Percentiles rank a stretch among this genome's conserved stretches.
phyloP scores from a whole-genome alignment of 2,888 invertebrate genomes.

The Perizoma affinitatum region DNA sequence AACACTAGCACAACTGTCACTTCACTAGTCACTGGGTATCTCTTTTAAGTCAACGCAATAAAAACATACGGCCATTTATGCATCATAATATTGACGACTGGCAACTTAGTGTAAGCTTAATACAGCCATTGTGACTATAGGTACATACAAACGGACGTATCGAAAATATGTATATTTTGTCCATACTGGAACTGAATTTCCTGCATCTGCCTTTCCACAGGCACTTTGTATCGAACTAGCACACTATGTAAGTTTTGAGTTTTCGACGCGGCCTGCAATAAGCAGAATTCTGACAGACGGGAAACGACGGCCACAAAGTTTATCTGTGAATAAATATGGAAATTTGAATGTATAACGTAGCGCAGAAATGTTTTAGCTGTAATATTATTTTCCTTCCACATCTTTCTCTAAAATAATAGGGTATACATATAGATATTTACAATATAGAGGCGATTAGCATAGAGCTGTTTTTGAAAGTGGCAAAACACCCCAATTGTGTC shows the following conservation, averaged over 20 bases:
- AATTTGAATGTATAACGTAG: constrained; percentile 15
- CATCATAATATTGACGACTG: no score
- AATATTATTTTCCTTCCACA: constrained; percentile 1
- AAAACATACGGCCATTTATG: no score
- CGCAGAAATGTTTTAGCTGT: constrained; percentile 4
- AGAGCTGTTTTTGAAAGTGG: no score
- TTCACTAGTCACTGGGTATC: no score
- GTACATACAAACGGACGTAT: neutral
- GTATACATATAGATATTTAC: no score
- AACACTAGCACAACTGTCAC: no score
- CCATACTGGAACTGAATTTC: constrained; percentile 3
- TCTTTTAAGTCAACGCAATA: no score
- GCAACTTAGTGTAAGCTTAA: neutral
- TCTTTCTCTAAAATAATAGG: neutral
- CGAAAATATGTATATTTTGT: neutral
- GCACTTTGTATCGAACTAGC: constrained; percentile 16
- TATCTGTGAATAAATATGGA: constrained; percentile 24
- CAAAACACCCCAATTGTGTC: no score
- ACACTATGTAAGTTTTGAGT: constrained; percentile 20
- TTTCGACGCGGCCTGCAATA: constrained; percentile 7
- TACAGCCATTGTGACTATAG: neutral
- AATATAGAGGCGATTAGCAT: no score
- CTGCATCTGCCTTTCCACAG: constrained; percentile 16
- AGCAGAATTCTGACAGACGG: constrained; percentile 15
- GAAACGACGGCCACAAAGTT: constrained; percentile 23